Base-by-base conservation (phyloP, 2,113 vertebrate species). In the Galbula dea region DNA sequence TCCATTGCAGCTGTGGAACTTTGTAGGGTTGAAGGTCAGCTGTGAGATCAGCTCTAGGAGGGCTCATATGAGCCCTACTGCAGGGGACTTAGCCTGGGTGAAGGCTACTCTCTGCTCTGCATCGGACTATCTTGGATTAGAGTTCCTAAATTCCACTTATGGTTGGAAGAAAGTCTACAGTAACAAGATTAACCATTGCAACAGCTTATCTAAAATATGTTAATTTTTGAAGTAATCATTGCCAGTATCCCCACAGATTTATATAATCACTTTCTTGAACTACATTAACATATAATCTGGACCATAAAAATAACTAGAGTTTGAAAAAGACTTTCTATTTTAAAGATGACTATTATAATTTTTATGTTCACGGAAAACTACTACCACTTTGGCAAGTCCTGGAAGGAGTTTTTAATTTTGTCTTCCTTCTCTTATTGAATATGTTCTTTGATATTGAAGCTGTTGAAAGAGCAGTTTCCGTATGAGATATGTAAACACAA, bases 391-490 rank as follows among this genome's bases (percentile, higher is more conserved):
- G n/a, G 36, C 13, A 66, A 69, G 46, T 41, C 34, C 20, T 49
- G 15, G 41, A 16, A 37, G 14, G 19, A 72, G 23, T 26, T 73
- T 61, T 85, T 63, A 1, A 6, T 80, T 88, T 85, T 83, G 11
- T 41, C 12, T 36, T 76, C 24, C 37, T 86, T 77, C 29, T 46
- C 9, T 54, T 49, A 49, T 22, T 34, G 37, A 80, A 21, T 24
- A 10, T 1, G 1, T 62, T 87, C 23, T 61, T 66, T 62, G 79
- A 26, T 51, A 58, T 1, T 45, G 68, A 69, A 93, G 43, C 49
- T 83, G 67, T 74, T 80, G 88, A 87, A 94, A 74, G 79, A 69
- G 46, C 78, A 59, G 39, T 86, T 89, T 96, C 85, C 3, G 3
- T 52, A 37, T 1, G 7, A 85, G 84, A 52, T 15, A 32, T 17